phyloP scores from a whole-genome alignment of 2,797 vertebrate genomes.

The Hoplostethus mediterraneus region DNA sequence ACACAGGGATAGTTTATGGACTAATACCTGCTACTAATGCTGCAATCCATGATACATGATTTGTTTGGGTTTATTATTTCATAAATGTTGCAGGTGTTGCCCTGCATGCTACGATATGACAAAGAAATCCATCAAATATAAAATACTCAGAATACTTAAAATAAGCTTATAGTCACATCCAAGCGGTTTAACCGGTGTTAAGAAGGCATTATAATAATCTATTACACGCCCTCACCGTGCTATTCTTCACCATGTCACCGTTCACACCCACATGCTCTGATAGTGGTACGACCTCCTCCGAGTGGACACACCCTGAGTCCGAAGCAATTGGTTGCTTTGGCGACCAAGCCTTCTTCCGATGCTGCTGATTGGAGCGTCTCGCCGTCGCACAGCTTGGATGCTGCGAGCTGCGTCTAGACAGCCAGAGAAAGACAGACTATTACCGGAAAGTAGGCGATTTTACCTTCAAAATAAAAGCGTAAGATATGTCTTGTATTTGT shows the following conservation, averaged over 20 bases:
- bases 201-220: not conserved
- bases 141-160: too few relatives aligned
- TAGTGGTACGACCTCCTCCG: constrained; percentile 74
- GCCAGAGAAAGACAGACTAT: accelerated
- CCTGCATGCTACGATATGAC: not conserved
- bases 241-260: not conserved
- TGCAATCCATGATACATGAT: not conserved
- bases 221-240: constrained; percentile 2
- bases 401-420: constrained; percentile 47
- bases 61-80: not conserved
- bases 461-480: constrained; percentile 50
- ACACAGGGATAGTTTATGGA: not conserved
- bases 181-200: not conserved
- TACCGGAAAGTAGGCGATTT: not conserved
- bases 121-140: too few relatives aligned
- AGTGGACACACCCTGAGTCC: constrained; percentile 70
- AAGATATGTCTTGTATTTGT: too few relatives aligned
- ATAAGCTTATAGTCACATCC: not conserved
- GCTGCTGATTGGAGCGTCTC: constrained; percentile 77
- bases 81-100: not conserved
- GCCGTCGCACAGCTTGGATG: constrained; percentile 69
- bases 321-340: constrained; percentile 74
- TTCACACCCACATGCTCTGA: constrained; percentile 45
- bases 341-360: constrained; percentile 46
- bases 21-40: not conserved